Conservation (phyloP, 2,888 invertebrate species). For the Caenorhabditis zanzibari region DNA sequence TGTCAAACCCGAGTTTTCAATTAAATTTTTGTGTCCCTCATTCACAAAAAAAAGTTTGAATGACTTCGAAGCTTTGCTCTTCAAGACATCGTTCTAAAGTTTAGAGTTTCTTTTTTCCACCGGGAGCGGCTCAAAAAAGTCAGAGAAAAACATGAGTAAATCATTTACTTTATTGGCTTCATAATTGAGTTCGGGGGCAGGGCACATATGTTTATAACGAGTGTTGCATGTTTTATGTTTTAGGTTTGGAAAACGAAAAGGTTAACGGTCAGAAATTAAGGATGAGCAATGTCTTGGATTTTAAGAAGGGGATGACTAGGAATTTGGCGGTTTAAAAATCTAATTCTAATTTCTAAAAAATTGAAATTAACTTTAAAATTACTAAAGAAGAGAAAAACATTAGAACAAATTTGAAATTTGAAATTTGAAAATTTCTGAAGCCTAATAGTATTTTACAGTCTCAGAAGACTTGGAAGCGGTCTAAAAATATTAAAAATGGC, state of each 20-base stretch:
- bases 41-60: constrained; percentile 15
- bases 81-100: constrained; percentile 27
- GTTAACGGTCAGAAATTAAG: neutral
- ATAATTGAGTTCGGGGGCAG: constrained; percentile 38
- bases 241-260: neutral
- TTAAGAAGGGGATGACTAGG: neutral
- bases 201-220: constrained; percentile 22
- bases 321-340: too few relatives aligned
- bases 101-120: neutral
- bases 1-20: constrained; percentile 53
- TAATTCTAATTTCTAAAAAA: too few relatives aligned
- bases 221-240: neutral
- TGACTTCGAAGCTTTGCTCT: constrained; percentile 31
- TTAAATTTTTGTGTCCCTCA: constrained; percentile 34
- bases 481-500: too few relatives aligned
- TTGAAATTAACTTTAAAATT: too few relatives aligned
- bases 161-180: constrained; percentile 41
- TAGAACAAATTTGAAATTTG: too few relatives aligned
- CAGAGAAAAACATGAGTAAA: constrained; percentile 1
- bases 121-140: neutral
- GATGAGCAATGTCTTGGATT: neutral
- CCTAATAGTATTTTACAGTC: too few relatives aligned
- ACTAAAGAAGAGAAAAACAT: too few relatives aligned
- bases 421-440: too few relatives aligned
- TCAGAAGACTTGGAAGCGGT: too few relatives aligned